Evolutionary conservation across 1,140 invertebrate genomes (phyloP), one percentile per base, ranked within the genome.

Genomic region (Drosophila ohnishii): DNA sequence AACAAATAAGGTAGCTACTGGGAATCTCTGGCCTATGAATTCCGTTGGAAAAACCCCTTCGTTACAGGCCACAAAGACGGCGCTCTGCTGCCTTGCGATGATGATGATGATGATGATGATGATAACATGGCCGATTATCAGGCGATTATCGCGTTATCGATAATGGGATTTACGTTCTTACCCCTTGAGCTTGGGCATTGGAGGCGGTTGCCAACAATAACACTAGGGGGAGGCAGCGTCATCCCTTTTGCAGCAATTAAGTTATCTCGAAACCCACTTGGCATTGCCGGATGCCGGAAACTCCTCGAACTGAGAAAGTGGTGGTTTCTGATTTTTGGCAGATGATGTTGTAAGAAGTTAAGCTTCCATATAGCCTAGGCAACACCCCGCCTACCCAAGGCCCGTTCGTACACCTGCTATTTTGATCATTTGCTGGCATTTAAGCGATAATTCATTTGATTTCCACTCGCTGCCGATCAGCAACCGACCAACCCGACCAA

Each of bases 121-220:
- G 65, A 81, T 76, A 82, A 86, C 82, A 86, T 86, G 81, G 71
- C 84, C 78, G 83, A 88, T 87, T 87, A 87, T 83, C 80, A 83
- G 71, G 63, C 80, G 83, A 87, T 87, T 86, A 86, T 83, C 75
- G 81, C 83, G 84, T 86, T 88, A 72, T 87, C 84, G 72, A 79
- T 87, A 88, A 86, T 83, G 79, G 72, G 83, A 86, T 86, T 86
- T 87, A 71, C 76, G 67, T 71, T 88, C 75, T 87, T 69, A 75
- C 59, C 78, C 81, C 74, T 69, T 60, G 45, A 53, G 25, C 22
- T 37, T 30, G 39, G 11, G 16, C 35, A 37, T 32, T 19, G 16
- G 37, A 32, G 65, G 35, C 14, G 35, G 19, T 42, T 14, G 34
- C 19, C 22, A 37, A 32, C 13, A 57, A 60, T 48, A 59, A 65